Evolutionary conservation across 2,113 vertebrate genomes (phyloP).

Genomic region (Limnothrissa miodon): DNA sequence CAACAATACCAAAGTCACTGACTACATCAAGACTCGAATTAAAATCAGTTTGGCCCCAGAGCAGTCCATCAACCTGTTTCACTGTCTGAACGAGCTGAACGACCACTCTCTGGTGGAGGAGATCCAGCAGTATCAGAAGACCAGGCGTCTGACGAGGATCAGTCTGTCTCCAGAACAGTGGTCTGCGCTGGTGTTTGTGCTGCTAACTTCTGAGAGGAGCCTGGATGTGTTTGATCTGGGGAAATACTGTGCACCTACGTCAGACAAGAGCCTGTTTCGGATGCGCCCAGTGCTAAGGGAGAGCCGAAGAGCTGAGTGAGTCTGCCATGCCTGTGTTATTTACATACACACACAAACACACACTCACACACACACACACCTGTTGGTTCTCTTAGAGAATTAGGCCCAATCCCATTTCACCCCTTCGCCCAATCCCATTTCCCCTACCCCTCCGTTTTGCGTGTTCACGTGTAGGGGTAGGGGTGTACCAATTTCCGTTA

Average conservation of each 20-base stretch:
- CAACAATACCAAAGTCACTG: not conserved
- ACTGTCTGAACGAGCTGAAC: conserved; percentile 37
- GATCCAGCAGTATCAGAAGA: not conserved
- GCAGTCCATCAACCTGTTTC: conserved; percentile 31
- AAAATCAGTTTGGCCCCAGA: not conserved
- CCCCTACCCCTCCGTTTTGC: no score
- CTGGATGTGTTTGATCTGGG: conserved; percentile 2
- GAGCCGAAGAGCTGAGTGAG: not conserved
- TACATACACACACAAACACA: no score
- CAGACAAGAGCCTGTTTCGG: not conserved
- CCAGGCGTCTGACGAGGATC: not conserved
- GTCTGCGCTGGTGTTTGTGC: conserved; percentile 15
- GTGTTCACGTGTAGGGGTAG: no score
- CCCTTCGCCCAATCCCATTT: no score
- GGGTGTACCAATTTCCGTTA: no score
- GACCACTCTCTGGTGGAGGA: conserved; percentile 15
- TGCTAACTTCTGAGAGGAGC: not conserved
- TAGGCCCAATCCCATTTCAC: no score
- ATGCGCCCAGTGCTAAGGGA: conserved; percentile 8
- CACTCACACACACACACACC: no score
- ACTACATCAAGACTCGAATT: conserved; percentile 23
- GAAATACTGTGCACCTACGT: not conserved
- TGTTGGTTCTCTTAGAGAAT: no score
- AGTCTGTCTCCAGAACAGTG: not conserved
- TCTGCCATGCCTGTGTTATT: no score